Evolutionary conservation across 2,113 vertebrate species (phyloP), one percentile per base, ranked within the genome.

Genomic region (Tupaia chinensis): DNA sequence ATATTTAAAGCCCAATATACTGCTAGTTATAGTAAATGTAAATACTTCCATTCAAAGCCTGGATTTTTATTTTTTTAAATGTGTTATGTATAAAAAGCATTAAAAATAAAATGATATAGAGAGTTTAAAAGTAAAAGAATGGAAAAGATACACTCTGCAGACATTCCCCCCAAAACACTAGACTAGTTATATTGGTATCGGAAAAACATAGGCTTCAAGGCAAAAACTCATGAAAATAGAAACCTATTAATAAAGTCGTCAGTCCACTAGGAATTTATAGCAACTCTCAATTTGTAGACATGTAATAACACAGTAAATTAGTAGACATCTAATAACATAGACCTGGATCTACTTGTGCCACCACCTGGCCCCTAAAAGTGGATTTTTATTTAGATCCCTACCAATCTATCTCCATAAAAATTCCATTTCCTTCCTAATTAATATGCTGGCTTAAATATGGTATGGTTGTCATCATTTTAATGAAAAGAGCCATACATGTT

Each of bases 181-280:
- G 19, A 23, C 84, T 60, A 76, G 8, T 23, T 92, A 60, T 29
- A 77, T 29, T 68, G 44, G 65, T 74, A 92, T 8, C 34, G 34
- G 29, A 53, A 25, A 60, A 77, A 92, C 32, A 11, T 19, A 66
- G 60, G 4, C 29, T 56, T 56, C 17, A 77, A 44, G 23, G 66
- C 53, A 76, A 92, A 85, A 65, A 65, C 4, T 74, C 19, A 34
- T 54, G 65, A 84, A 27, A 4, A 58, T 58, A 85, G 61, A 60
- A 85, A 92, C 11, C 58, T 82, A 91, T 66, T 91, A 76, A 87
- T 87, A 74, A 44, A 77, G 69, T 3, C 17, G 69, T 85, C n/a
- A 22, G n/a, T 86, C 85, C 10, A 23, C n/a, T 22, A 93, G 17
- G 23, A 85, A 86, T n/a, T 76, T 58, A 85, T 44, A 65, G 32